Percentiles rank a stretch among this genome's conserved stretches.
phyloP scores from a whole-genome alignment of 2,888 invertebrate genomes.

The Prosopocoilus inquinatus region DNA sequence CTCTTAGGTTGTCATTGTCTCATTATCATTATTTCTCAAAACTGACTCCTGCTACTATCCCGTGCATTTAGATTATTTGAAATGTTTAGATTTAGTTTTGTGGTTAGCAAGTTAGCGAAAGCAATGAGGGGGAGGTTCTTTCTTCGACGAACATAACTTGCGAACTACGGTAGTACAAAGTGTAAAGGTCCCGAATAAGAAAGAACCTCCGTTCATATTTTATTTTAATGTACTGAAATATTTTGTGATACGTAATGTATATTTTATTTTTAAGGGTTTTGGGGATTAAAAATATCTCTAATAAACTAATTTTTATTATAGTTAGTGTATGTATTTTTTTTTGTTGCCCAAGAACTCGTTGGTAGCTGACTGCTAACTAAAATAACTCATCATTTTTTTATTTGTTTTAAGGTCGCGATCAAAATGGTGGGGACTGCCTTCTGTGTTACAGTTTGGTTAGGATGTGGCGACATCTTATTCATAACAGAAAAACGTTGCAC shows the following conservation, averaged over 20 bases:
- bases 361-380: no score
- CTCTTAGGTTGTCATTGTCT: no score
- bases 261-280: constrained; percentile 35
- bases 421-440: no score
- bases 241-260: constrained; percentile 48
- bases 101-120: constrained; percentile 1
- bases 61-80: not conserved
- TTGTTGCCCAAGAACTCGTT: not conserved
- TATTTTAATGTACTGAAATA: constrained; percentile 47
- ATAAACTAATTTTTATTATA: constrained; percentile 42
- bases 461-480: no score
- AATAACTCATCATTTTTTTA: no score
- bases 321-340: constrained; percentile 2
- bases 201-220: constrained; percentile 14
- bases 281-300: constrained; percentile 47
- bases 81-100: constrained; percentile 12
- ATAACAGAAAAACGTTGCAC: no score
- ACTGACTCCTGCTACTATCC: no score
- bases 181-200: no score
- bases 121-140: constrained; percentile 4
- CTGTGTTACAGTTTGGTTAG: no score
- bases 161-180: no score
- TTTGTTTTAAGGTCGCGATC: no score
- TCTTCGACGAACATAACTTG: not conserved
- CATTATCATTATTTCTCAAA: no score